These are phyloP conservation scores for Megaleporinus macrocephalus DNA, from an alignment of 2,113 vertebrate species.

Conservation along the genomic window DNA sequence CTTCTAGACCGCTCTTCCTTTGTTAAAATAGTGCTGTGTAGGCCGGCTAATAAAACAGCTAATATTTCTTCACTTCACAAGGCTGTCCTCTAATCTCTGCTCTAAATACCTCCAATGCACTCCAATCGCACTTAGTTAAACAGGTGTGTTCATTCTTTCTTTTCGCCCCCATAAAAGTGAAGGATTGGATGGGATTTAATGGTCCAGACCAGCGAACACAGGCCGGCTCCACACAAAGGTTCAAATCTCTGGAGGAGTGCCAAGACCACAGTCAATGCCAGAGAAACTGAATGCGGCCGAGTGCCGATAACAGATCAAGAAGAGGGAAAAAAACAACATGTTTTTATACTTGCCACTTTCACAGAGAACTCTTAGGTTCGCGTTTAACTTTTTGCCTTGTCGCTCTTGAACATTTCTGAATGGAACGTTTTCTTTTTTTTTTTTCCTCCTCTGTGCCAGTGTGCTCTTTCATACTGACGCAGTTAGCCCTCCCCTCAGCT, in stretches of 20 bases:
- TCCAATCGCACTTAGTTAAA: slow-evolving; percentile 54
- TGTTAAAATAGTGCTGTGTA: slow-evolving; percentile 46
- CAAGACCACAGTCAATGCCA: slow-evolving; percentile 49
- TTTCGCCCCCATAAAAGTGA: slow-evolving; percentile 45
- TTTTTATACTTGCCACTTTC: slow-evolving; percentile 29
- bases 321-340: slow-evolving; percentile 18
- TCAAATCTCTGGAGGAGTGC: slow-evolving; percentile 48
- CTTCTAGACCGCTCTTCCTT: slow-evolving; percentile 25
- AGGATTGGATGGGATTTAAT: slow-evolving; percentile 59
- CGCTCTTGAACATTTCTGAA: slow-evolving; percentile 40
- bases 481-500: slow-evolving; percentile 28
- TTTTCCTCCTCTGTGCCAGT: slow-evolving; percentile 40
- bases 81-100: slow-evolving; percentile 47
- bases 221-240: slow-evolving; percentile 44
- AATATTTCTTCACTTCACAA: slow-evolving; percentile 46
- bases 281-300: slow-evolving; percentile 31
- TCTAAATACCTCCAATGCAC: slow-evolving; percentile 52
- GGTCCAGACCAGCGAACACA: slow-evolving; percentile 59
- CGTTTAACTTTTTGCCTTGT: slow-evolving; percentile 46
- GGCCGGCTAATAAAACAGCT: slow-evolving; percentile 47
- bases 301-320: slow-evolving; percentile 45
- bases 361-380: slow-evolving; percentile 2
- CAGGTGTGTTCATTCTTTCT: slow-evolving; percentile 57
- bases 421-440: slow-evolving; percentile 29
- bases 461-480: slow-evolving; percentile 51